Conservation (phyloP, 2,888 invertebrate genomes). For the Beris morrisii region DNA sequence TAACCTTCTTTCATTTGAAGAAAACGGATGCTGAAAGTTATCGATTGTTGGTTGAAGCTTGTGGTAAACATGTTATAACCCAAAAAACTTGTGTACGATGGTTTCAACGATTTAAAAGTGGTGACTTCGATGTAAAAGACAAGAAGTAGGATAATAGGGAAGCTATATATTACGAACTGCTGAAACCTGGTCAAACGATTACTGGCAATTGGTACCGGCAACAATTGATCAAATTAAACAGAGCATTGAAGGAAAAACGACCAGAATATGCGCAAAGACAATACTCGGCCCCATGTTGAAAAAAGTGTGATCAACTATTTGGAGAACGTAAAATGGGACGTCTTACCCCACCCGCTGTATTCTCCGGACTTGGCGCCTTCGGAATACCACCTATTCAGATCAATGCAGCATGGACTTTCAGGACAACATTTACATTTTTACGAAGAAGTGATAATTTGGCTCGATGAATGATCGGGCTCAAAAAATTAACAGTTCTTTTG, state of each 20-base stretch:
- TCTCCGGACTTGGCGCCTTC: slow-evolving; percentile 22
- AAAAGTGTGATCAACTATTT: slow-evolving; percentile 3
- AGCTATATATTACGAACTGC: slow-evolving; percentile 32
- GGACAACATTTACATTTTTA: slow-evolving; percentile 13
- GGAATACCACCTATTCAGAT: slow-evolving; percentile 24
- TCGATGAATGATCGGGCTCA: too few relatives aligned
- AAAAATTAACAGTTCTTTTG: too few relatives aligned
- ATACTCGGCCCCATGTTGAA: slow-evolving; percentile 20
- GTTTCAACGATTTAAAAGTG: too few relatives aligned
- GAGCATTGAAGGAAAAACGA: slow-evolving; percentile 12
- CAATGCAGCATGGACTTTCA: slow-evolving; percentile 27
- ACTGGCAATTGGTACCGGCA: slow-evolving; percentile 3
- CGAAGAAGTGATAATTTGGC: too few relatives aligned
- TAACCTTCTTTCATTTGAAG: too few relatives aligned
- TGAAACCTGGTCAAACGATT: slow-evolving; percentile 31
- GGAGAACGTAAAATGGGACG: slow-evolving; percentile 20
- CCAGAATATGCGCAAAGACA: slow-evolving; percentile 25
- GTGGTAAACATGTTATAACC: too few relatives aligned
- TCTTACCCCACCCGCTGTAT: slow-evolving; percentile 35
- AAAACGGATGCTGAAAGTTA: too few relatives aligned
- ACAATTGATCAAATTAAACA: slow-evolving; percentile 21
- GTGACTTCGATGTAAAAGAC: too few relatives aligned
- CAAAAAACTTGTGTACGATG: too few relatives aligned
- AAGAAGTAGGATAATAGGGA: too few relatives aligned
- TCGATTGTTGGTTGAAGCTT: too few relatives aligned